Base-by-base conservation (phyloP, 2,797 vertebrate species). In the Mastacembelus armatus region DNA sequence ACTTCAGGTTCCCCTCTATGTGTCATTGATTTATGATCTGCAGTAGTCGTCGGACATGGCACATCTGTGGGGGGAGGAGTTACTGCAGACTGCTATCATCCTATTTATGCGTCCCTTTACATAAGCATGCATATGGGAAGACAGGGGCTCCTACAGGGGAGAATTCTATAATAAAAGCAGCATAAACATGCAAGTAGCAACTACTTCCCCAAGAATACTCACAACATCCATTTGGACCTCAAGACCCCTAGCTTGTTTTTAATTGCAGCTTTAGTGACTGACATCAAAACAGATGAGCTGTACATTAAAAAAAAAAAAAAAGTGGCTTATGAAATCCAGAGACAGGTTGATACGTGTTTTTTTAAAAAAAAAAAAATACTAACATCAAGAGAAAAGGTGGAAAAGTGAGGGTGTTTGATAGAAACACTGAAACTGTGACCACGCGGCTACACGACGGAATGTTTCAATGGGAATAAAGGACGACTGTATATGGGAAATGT, bases 41-140 rank as follows among this genome's bases (percentile, higher is more conserved):
- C 56, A 22, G 33, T 51, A 19, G 19, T 56, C n/a, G n/a, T n/a
- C n/a, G n/a, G n/a, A n/a, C n/a, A n/a, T n/a, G n/a, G 16, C 21
- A 56, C 24, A 47, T n/a, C 42, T 44, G 52, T 39, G 40, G 21
- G 12, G 15, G 50, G 63, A 56, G 49, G 50, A 10, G 16, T 18
- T 56, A 65, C 35, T 70, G 69, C 58, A 80, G 71, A 62, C 19
- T 24, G 35, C 54, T 24, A n/a, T 65, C 33, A 54, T 52, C 49
- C 38, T 74, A 49, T 35, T 77, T 86, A 85, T 86, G 84, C 86
- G 77, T 72, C 52, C 52, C 59, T 76, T 62, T 67, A 77, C 40
- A 35, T 67, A 66, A 80, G 73, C 92, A 92, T 92, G 92, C 92
- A 85, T 51, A 79, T 57, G 66, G 50, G 71, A 48, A 67, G 75